A percentile compares a stretch with the other conserved stretches of the same genome.
Conservation (phyloP, 2,888 invertebrate species). For the Polymixis lichenea region DNA sequence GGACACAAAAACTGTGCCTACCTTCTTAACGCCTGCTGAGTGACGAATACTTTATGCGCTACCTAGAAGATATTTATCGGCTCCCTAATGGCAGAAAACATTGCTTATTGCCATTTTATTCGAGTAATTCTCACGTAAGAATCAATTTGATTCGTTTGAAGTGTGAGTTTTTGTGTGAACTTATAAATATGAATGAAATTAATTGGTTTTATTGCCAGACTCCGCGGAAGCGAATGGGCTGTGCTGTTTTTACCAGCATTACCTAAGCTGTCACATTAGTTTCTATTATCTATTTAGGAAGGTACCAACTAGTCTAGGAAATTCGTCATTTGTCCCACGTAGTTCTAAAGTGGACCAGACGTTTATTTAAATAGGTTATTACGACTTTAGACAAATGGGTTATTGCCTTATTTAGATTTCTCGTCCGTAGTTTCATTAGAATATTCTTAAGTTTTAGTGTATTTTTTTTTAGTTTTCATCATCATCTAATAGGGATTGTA, state of each 20-base stretch:
- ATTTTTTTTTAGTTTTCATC: neutral
- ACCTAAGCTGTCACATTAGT: conserved; percentile 26
- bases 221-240: conserved; percentile 16
- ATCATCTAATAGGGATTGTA: too few species aligned
- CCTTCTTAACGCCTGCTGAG: conserved; percentile 54
- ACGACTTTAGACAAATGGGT: conserved; percentile 36
- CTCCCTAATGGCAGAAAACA: conserved; percentile 62
- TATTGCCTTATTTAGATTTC: conserved; percentile 29
- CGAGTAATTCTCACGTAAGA: conserved; percentile 50
- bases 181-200: conserved; percentile 56
- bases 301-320: neutral
- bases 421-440: neutral
- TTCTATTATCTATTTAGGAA: conserved; percentile 41
- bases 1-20: conserved; percentile 53
- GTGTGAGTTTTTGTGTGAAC: conserved; percentile 42
- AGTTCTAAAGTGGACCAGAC: conserved; percentile 31
- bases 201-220: conserved; percentile 50
- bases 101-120: conserved; percentile 53
- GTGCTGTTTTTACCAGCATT: conserved; percentile 35
- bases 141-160: conserved; percentile 44
- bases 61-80: conserved; percentile 59
- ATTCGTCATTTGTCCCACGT: conserved; percentile 42
- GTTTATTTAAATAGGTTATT: conserved; percentile 41
- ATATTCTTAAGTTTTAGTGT: neutral
- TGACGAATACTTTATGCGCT: conserved; percentile 56